These are phyloP conservation scores for Nezara viridula DNA, from an alignment of 2,888 invertebrate genomes.

Conservation along the genomic window DNA sequence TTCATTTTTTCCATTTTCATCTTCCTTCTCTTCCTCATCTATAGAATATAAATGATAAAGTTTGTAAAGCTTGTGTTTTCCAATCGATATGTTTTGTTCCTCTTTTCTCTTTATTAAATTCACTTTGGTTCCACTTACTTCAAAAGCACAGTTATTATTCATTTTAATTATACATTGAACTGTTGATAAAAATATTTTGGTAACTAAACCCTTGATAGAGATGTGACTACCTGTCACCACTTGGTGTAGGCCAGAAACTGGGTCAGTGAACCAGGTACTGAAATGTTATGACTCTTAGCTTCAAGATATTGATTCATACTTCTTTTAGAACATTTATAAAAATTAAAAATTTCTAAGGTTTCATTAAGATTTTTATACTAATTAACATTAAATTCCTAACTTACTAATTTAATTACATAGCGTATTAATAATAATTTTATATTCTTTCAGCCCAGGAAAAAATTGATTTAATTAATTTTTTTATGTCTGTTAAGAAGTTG, in stretches of 20 bases:
- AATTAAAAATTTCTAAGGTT: not conserved
- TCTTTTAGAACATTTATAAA: not conserved
- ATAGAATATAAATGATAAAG: slow-evolving; percentile 19
- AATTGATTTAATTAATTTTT: too few species aligned
- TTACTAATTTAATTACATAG: not conserved
- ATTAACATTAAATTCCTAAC: not conserved
- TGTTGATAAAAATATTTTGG: too few species aligned
- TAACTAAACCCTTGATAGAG: not conserved
- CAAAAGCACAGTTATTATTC: slow-evolving; percentile 12
- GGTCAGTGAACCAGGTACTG: slow-evolving; percentile 32
- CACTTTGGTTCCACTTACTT: slow-evolving; percentile 24
- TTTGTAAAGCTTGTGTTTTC: slow-evolving; percentile 35
- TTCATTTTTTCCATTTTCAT: not conserved
- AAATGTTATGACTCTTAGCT: not conserved
- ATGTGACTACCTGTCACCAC: slow-evolving; percentile 47
- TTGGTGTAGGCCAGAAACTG: slow-evolving; percentile 1
- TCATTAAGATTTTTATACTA: not conserved
- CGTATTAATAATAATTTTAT: not conserved
- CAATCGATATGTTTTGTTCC: not conserved
- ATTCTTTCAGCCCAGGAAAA: not conserved
- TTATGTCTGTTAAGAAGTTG: too few species aligned
- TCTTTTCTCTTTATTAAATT: slow-evolving; percentile 24
- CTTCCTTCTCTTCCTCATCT: slow-evolving; percentile 16
- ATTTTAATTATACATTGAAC: not conserved
- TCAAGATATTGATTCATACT: slow-evolving; percentile 6